phyloP scores from a whole-genome alignment of 1,140 invertebrate genomes.

The Tyrophagus putrescentiae region DNA sequence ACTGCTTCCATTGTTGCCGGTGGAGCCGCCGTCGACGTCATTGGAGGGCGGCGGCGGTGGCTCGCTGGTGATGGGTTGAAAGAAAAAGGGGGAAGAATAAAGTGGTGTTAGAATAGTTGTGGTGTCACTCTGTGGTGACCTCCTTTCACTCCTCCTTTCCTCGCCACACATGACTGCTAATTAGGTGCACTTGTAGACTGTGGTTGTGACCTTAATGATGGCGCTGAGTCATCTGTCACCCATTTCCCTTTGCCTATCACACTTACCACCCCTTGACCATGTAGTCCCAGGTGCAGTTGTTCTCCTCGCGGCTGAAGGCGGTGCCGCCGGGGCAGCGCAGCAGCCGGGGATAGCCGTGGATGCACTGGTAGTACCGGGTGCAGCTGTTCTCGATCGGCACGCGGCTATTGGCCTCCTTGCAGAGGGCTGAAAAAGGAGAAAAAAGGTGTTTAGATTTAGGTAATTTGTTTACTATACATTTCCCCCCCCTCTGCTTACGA shows the following conservation, averaged over 20 bases:
- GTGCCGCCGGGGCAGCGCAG: slow-evolving; percentile 77
- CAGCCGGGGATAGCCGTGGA: slow-evolving; percentile 74
- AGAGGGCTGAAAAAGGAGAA: slow-evolving; percentile 47
- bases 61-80: not conserved
- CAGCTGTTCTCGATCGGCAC: slow-evolving; percentile 66
- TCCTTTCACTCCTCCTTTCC: too few relatives aligned
- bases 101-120: too few relatives aligned
- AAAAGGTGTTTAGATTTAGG: not conserved
- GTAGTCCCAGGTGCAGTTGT: slow-evolving; percentile 1
- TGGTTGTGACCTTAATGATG: too few relatives aligned
- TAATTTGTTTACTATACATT: too few relatives aligned
- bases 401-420: slow-evolving; percentile 57
- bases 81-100: not conserved
- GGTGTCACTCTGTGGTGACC: too few relatives aligned
- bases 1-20: not conserved
- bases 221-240: too few relatives aligned
- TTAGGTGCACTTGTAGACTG: too few relatives aligned
- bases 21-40: not conserved
- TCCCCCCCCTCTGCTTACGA: slow-evolving; percentile 60
- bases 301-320: slow-evolving; percentile 53
- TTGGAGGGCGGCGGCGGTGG: not conserved
- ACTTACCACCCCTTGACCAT: slow-evolving; percentile 11
- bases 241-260: too few relatives aligned
- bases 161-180: too few relatives aligned
- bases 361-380: slow-evolving; percentile 79